These are phyloP conservation scores for Oceanodroma leucorhoa DNA, from an alignment of 2,797 vertebrate genomes.

Conservation along the genomic window DNA sequence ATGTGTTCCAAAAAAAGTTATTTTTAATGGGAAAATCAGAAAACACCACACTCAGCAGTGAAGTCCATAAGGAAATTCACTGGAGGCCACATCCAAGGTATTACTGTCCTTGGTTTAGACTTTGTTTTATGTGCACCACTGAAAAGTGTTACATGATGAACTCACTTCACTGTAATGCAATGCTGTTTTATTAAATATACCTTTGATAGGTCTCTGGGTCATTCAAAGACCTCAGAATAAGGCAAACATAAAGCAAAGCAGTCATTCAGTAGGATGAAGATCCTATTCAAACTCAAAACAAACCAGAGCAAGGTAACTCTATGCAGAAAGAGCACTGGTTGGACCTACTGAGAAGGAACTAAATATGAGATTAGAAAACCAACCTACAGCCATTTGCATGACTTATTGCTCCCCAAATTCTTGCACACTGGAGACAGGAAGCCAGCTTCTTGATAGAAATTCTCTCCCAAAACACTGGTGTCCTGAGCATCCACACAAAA, in stretches of 20 bases:
- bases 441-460: not conserved
- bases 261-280: not conserved
- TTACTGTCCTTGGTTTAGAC: constrained; percentile 10
- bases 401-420: not conserved
- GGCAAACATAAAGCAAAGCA: not conserved
- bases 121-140: constrained; percentile 19
- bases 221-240: not conserved
- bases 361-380: not conserved
- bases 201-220: not conserved
- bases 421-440: not conserved
- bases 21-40: constrained; percentile 62
- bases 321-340: not conserved
- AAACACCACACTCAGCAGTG: not conserved
- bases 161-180: constrained; percentile 37
- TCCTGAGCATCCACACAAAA: not conserved
- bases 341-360: not conserved
- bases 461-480: not conserved
- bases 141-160: constrained; percentile 29
- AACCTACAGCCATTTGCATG: not conserved
- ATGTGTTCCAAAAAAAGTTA: constrained; percentile 41
- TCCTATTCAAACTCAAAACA: not conserved
- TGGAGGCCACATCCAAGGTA: not conserved
- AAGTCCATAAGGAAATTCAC: constrained; percentile 34
- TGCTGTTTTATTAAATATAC: constrained; percentile 54
- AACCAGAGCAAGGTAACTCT: not conserved